phyloP scores from a whole-genome alignment of 64 coral and sea anemone species.

The Pocillopora damicornis region DNA sequence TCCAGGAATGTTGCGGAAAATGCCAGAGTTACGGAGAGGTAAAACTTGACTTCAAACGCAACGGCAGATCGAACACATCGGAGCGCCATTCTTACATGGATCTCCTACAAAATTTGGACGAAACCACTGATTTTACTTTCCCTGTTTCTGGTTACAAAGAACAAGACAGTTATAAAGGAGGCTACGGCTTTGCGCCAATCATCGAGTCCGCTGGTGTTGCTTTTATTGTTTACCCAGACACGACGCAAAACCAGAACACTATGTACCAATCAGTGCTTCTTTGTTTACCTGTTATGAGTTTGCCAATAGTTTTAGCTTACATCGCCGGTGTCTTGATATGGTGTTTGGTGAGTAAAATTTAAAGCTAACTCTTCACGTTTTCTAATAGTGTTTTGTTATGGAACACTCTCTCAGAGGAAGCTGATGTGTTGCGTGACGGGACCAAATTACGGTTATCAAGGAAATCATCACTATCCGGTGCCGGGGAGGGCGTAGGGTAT shows the following conservation, averaged over 20 bases:
- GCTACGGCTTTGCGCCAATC: constrained; percentile 58
- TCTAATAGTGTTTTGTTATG: too few relatives aligned
- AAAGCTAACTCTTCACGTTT: not conserved
- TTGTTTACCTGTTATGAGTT: constrained; percentile 43
- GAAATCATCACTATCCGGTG: too few relatives aligned
- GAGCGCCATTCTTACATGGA: constrained; percentile 1
- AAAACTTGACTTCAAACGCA: constrained; percentile 48
- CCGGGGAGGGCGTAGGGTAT: too few relatives aligned
- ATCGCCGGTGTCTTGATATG: constrained; percentile 77
- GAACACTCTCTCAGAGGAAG: too few relatives aligned
- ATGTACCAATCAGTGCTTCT: constrained; percentile 52
- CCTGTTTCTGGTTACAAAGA: constrained; percentile 70
- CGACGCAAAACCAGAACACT: not conserved
- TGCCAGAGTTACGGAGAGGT: constrained; percentile 39
- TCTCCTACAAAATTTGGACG: constrained; percentile 26
- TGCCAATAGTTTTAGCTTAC: constrained; percentile 52
- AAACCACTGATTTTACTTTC: constrained; percentile 70
- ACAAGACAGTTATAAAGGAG: constrained; percentile 46
- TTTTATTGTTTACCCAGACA: constrained; percentile 53
- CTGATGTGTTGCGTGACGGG: too few relatives aligned
- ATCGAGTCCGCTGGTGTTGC: constrained; percentile 72
- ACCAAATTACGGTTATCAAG: too few relatives aligned
- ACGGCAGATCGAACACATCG: constrained; percentile 36
- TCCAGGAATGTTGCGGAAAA: constrained; percentile 49
- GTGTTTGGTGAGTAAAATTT: constrained; percentile 70